Evolutionary conservation across 1,140 invertebrate genomes (phyloP).

Genomic region (Drosophila ogumai): DNA sequence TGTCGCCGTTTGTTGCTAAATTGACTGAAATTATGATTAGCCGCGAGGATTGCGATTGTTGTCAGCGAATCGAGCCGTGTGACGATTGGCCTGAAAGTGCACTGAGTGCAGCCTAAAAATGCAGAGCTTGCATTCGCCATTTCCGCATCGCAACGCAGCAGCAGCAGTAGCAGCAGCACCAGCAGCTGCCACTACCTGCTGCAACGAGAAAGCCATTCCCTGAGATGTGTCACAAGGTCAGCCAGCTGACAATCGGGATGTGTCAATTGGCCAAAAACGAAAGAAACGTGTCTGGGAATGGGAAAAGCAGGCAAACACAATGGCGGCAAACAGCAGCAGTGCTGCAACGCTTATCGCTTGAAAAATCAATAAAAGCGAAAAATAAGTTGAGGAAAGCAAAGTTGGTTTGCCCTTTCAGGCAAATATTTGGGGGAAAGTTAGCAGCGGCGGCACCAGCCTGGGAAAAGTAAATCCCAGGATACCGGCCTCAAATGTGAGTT

Average conservation of each 20-base stretch:
- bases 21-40: conserved; percentile 76
- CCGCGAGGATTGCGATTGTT: conserved; percentile 64
- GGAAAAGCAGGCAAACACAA: conserved; percentile 37
- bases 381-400: not conserved
- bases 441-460: not conserved
- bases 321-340: conserved; percentile 36
- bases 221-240: conserved; percentile 50
- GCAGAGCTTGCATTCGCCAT: conserved; percentile 49
- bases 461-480: conserved; percentile 13
- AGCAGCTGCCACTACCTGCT: not conserved
- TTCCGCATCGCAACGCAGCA: conserved; percentile 60
- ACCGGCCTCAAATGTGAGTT: not conserved
- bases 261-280: conserved; percentile 37
- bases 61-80: conserved; percentile 78
- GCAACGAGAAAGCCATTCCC: conserved; percentile 17
- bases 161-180: not conserved
- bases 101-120: conserved; percentile 62
- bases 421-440: conserved; percentile 26
- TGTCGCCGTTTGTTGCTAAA: conserved; percentile 67
- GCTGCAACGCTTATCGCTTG: conserved; percentile 45
- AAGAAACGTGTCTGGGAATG: conserved; percentile 31
- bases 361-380: conserved; percentile 50
- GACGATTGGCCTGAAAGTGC: conserved; percentile 80
- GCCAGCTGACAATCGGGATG: conserved; percentile 47
- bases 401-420: conserved; percentile 27